Percentiles rank a stretch among this genome's conserved stretches.
Evolutionary conservation across 1,140 invertebrate species (phyloP).

Genomic region (Zaprionus ghesquierei): DNA sequence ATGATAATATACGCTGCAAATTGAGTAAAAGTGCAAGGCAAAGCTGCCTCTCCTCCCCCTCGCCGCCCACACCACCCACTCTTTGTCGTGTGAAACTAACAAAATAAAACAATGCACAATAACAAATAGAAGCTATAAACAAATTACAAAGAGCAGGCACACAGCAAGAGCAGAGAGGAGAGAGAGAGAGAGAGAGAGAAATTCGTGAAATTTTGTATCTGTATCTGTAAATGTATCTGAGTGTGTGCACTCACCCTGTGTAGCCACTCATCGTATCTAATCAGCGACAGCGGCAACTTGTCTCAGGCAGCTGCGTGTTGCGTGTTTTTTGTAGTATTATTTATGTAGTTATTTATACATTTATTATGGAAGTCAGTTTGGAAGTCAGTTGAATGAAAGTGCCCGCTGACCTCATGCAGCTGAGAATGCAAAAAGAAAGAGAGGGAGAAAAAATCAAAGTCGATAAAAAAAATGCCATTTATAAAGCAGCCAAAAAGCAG

Average conservation of each 20-base stretch:
- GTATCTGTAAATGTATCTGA: conserved; percentile 6
- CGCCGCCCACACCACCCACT: neutral
- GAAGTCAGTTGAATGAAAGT: conserved; percentile 41
- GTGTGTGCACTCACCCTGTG: neutral
- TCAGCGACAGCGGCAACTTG: conserved; percentile 58
- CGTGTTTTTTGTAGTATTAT: conserved; percentile 53
- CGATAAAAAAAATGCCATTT: conserved; percentile 28
- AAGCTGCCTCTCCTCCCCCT: neutral
- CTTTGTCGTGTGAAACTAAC: conserved; percentile 33
- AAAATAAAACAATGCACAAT: conserved; percentile 45
- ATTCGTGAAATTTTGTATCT: conserved; percentile 21
- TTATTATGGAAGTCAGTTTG: conserved; percentile 57
- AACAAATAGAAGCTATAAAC: conserved; percentile 36
- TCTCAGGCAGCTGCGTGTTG: conserved; percentile 61
- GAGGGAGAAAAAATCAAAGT: neutral
- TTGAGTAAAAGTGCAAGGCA: conserved; percentile 33
- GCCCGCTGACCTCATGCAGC: conserved; percentile 63
- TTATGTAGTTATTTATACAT: conserved; percentile 64
- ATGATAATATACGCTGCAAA: conserved; percentile 5
- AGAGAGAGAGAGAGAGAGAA: conserved; percentile 14
- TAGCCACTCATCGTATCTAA: conserved; percentile 64
- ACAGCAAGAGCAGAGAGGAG: no score
- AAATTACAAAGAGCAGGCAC: conserved; percentile 21
- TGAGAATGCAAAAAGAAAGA: conserved; percentile 31
- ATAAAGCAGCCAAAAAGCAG: conserved; percentile 30